Percentiles rank a stretch among this genome's conserved stretches.
Evolutionary conservation across 2,113 vertebrate genomes (phyloP).

Genomic region (Platichthys stellatus): DNA sequence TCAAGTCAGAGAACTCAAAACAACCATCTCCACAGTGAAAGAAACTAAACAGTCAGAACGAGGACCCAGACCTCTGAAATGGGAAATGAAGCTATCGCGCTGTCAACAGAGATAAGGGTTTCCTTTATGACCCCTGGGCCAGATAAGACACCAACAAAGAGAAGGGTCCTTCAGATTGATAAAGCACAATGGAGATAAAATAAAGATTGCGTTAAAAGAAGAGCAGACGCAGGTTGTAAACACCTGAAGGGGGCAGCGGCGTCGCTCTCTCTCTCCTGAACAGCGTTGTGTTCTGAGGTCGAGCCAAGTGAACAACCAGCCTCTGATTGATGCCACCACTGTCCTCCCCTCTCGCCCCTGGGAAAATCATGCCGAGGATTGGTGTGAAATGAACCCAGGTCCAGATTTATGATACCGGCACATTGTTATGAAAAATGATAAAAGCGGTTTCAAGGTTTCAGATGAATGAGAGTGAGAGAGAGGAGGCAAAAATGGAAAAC

Average conservation of each 20-base stretch:
- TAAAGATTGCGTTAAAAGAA: conserved; percentile 3
- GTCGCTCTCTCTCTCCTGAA: conserved; percentile 11
- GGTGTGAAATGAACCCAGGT: conserved; percentile 42
- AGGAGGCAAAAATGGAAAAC: conserved; percentile 16
- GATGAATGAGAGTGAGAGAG: conserved; percentile 32
- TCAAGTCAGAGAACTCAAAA: too few relatives aligned
- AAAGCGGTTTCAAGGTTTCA: conserved; percentile 51
- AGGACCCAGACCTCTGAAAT: not conserved
- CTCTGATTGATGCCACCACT: conserved; percentile 62
- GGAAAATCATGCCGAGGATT: conserved; percentile 33
- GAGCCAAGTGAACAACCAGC: conserved; percentile 44
- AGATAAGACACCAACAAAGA: conserved; percentile 30
- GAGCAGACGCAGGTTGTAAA: conserved; percentile 43
- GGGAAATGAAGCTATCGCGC: conserved; percentile 15
- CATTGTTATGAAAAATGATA: conserved; percentile 63
- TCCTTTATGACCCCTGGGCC: conserved; percentile 15
- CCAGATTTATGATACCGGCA: conserved; percentile 54
- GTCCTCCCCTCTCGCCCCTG: conserved; percentile 29
- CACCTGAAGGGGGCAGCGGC: conserved; percentile 8
- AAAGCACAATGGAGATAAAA: conserved; percentile 36
- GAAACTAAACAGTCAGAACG: not conserved
- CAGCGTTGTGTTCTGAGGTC: conserved; percentile 13
- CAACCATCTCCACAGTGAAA: too few relatives aligned
- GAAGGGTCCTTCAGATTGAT: conserved; percentile 25
- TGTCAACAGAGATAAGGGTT: conserved; percentile 11